Percentiles rank a stretch among this genome's conserved stretches.
Evolutionary conservation across 2,797 vertebrate species (phyloP).

Genomic region (Syngnathus acus): DNA sequence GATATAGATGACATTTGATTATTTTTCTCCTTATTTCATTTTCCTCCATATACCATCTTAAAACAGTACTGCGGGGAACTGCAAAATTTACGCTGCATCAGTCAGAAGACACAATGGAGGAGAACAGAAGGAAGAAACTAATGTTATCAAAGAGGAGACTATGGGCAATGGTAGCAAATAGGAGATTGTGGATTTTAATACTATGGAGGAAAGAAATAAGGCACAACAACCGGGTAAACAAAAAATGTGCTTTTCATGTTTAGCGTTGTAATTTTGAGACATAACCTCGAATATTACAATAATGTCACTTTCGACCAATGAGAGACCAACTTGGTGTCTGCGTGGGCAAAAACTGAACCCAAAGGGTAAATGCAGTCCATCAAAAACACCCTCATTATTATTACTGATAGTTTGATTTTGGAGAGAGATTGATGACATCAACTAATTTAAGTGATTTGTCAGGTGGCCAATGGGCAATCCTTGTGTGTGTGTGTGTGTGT

Average conservation of each 20-base stretch:
- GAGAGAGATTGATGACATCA: background rate
- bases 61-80: background rate
- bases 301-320: background rate
- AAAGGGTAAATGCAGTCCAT: background rate
- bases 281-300: background rate
- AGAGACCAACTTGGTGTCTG: too few species aligned
- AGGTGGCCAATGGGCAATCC: background rate
- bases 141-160: background rate
- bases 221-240: background rate
- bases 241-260: background rate
- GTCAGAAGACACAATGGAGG: background rate
- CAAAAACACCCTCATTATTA: background rate
- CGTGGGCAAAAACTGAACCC: too few species aligned
- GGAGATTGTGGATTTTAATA: background rate
- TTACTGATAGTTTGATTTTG: background rate
- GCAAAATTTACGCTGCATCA: background rate
- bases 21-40: background rate
- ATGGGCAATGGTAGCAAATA: background rate
- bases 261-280: background rate
- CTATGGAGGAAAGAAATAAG: background rate
- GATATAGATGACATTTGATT: background rate
- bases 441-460: background rate
- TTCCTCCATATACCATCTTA: background rate
- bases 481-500: slow-evolving; percentile 13
- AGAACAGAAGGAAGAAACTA: background rate